Percentiles rank a stretch among this genome's conserved stretches.
These are phyloP conservation scores for Dendrocincla tyrannina DNA, from an alignment of 2,797 vertebrate genomes.

Conservation along the genomic window DNA sequence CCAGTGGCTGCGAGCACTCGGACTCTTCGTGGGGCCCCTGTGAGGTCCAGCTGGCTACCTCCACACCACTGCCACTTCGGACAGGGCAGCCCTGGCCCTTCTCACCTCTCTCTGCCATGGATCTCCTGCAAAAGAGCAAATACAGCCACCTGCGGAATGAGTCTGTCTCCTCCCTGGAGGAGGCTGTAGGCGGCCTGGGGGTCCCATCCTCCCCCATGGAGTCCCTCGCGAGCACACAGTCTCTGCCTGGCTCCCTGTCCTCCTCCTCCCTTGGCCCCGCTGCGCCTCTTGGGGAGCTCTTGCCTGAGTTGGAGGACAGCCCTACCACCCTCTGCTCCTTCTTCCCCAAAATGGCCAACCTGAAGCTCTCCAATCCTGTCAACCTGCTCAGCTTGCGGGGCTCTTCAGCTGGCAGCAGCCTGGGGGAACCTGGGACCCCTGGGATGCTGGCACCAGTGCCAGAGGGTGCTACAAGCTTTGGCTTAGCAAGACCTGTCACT, in stretches of 20 bases:
- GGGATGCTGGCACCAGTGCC: background rate
- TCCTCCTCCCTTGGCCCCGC: conserved; percentile 82
- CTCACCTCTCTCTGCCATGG: conserved; percentile 75
- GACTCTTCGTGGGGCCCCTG: background rate
- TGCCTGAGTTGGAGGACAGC: conserved; percentile 80
- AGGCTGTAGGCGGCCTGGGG: conserved; percentile 43
- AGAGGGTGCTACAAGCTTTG: background rate
- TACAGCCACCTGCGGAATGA: conserved; percentile 94
- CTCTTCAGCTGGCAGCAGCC: background rate
- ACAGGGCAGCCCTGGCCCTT: background rate
- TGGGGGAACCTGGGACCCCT: background rate
- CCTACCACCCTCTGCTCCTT: conserved; percentile 97
- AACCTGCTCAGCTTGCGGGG: conserved; percentile 78
- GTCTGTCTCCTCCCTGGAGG: conserved; percentile 88
- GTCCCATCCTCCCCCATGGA: conserved; percentile 71
- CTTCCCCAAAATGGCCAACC: conserved; percentile 91
- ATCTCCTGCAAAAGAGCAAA: conserved; percentile 91
- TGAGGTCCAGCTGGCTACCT: background rate
- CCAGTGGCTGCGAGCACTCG: rapidly evolving
- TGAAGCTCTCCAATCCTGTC: conserved; percentile 88
- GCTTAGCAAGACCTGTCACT: conserved; percentile 74
- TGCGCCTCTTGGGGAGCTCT: conserved; percentile 74
- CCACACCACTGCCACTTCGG: background rate
- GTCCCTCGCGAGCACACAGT: conserved; percentile 15
- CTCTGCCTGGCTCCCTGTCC: conserved; percentile 75